phyloP scores from a whole-genome alignment of 2,888 invertebrate genomes.

The Orthosia cruda region DNA sequence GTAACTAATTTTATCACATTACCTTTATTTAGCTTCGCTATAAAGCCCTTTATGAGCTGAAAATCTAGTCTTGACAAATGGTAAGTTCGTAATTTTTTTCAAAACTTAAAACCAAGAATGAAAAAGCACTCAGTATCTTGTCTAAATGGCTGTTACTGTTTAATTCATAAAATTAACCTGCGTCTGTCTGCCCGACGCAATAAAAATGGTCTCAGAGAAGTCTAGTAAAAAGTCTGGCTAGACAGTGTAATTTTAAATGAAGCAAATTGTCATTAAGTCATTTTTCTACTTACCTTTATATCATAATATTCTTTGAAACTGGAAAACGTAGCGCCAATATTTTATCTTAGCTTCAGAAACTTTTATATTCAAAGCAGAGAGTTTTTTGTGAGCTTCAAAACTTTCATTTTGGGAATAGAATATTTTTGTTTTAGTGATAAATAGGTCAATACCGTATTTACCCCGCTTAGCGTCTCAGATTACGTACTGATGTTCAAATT shows the following conservation, averaged over 20 bases:
- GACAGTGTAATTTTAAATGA: conserved; percentile 35
- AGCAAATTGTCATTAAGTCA: conserved; percentile 40
- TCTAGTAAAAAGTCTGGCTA: conserved; percentile 14
- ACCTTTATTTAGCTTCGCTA: too few relatives aligned
- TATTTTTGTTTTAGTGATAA: background rate
- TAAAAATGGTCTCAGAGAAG: conserved; percentile 28
- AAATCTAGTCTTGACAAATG: background rate
- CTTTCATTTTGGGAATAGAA: background rate
- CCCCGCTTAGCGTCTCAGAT: background rate
- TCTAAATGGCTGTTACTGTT: background rate
- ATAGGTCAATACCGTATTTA: background rate
- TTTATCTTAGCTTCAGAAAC: conserved; percentile 19
- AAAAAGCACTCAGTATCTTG: background rate
- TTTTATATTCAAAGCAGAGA: conserved; percentile 4
- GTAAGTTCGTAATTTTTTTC: too few relatives aligned
- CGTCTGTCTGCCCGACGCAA: background rate
- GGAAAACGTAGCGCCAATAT: conserved; percentile 11
- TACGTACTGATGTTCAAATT: background rate
- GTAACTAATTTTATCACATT: too few relatives aligned
- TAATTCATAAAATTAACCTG: conserved; percentile 23
- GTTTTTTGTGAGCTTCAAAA: conserved; percentile 11
- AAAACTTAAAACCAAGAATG: background rate
- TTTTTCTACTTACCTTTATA: conserved; percentile 29
- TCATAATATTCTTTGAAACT: conserved; percentile 7
- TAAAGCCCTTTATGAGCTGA: background rate